Percentiles rank a stretch among this genome's conserved stretches.
phyloP scores from a whole-genome alignment of 2,888 invertebrate species.

The Eurois occulta region DNA sequence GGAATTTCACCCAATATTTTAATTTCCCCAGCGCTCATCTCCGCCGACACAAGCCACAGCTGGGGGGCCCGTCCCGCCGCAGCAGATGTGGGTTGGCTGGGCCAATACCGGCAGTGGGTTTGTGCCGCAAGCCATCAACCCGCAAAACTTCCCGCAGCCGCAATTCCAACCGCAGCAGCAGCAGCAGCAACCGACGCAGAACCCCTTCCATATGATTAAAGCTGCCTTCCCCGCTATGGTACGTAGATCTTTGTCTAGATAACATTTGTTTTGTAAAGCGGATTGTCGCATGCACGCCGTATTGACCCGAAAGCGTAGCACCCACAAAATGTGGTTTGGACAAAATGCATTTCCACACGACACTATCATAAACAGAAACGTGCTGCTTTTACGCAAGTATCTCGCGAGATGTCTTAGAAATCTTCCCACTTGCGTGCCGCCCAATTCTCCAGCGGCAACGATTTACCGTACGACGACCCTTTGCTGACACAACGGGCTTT shows the following conservation, averaged over 20 bases:
- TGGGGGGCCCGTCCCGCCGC: slow-evolving; percentile 61
- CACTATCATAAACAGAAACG: not conserved
- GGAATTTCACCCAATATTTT: not conserved
- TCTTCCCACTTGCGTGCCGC: not conserved
- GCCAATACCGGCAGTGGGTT: slow-evolving; percentile 72
- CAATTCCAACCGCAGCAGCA: slow-evolving; percentile 47
- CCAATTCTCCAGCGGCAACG: not conserved
- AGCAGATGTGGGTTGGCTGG: slow-evolving; percentile 83
- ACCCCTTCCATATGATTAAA: slow-evolving; percentile 80
- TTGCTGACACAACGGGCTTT: not conserved
- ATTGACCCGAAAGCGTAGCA: not conserved
- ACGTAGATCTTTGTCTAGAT: slow-evolving; percentile 46
- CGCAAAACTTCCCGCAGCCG: slow-evolving; percentile 57
- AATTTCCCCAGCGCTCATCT: slow-evolving; percentile 71
- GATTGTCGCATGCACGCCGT: not conserved
- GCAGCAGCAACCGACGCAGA: slow-evolving; percentile 66
- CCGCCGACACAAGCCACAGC: slow-evolving; percentile 70
- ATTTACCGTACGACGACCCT: not conserved
- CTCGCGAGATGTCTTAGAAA: not conserved
- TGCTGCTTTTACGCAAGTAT: not conserved
- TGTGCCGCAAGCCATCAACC: slow-evolving; percentile 70
- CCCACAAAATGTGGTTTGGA: too few relatives aligned
- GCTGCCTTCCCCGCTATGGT: slow-evolving; percentile 84
- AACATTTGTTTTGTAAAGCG: not conserved
- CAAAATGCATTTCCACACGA: not conserved